These are phyloP conservation scores for Cheiracanthium punctorium DNA, from an alignment of 2,888 invertebrate genomes.

Conservation along the genomic window DNA sequence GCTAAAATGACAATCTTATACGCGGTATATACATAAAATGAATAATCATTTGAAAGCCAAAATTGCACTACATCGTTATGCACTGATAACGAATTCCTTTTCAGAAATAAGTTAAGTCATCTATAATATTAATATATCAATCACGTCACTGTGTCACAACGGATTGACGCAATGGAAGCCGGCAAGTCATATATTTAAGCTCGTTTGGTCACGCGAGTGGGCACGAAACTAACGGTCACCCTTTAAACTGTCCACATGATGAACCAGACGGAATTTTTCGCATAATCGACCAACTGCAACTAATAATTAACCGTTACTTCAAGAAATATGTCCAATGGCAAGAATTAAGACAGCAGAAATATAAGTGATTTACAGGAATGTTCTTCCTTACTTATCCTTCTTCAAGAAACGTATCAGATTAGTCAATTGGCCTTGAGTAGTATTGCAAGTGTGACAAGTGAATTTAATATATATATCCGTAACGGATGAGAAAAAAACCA, in stretches of 20 bases:
- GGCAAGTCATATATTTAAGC: too few species aligned
- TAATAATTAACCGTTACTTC: conserved; percentile 7
- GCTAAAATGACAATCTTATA: too few species aligned
- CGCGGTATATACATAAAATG: too few species aligned
- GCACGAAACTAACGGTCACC: conserved; percentile 22
- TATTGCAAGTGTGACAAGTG: not conserved
- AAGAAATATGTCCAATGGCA: not conserved
- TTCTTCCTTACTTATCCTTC: not conserved
- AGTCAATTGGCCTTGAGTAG: not conserved
- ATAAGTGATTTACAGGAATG: not conserved
- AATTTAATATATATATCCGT: conserved; percentile 2
- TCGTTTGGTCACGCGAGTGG: too few species aligned
- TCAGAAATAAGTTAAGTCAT: too few species aligned
- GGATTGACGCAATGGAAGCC: too few species aligned
- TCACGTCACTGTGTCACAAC: too few species aligned
- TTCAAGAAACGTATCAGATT: not conserved
- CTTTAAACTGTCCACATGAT: too few species aligned
- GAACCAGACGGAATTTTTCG: not conserved
- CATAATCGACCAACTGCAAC: conserved; percentile 26
- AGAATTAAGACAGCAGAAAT: not conserved
- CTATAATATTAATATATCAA: too few species aligned
- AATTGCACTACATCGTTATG: too few species aligned
- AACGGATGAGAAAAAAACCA: not conserved
- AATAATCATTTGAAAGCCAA: too few species aligned
- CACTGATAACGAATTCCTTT: too few species aligned